Base-by-base conservation (phyloP, 2,113 vertebrate genomes). In the Ivindomyrus marchei region DNA sequence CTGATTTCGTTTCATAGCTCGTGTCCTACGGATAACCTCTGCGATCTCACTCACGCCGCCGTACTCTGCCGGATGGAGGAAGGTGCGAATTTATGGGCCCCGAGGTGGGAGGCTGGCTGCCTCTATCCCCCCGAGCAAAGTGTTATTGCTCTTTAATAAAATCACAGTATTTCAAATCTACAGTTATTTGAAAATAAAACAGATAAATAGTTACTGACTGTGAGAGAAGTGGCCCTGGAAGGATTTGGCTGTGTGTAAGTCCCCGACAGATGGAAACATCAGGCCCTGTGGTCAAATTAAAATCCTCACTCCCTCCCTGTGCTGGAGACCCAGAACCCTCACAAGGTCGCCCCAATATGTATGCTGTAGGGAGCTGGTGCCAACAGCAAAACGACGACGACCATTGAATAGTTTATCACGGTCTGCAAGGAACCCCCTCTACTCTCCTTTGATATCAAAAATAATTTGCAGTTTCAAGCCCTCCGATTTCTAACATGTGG, bases 401-500 rank as follows among this genome's bases (percentile, higher is more conserved):
- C 5, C 9, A 0, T 0, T 39, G 49, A 50, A 31, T 52, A 50
- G 13, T 27, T 52, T 50, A 85, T 46, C 45, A 46, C 21, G 24
- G 42, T n/a, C 45, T 46, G 42, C 10, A 13, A 47, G 45, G 84
- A 49, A 80, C 62, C 45, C 15, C 24, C 24, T 85, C 66, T 58
- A 15, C 39, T 45, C 50, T 77, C 77, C 50, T 45, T 36, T 58
- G 21, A 31, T 47, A 31, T 56, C 21, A 90, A 46, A 89, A 87
- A 89, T 86, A 50, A 90, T 87, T 89, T 90, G 80, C 58, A 87
- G 66, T 17, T n/a, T 50, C 87, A 70, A 90, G 89, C 85, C 91
- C 87, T 86, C 74, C 58, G 90, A 91, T 88, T 92, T 89, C 89
- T 89, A 88, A 92, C 90, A 91, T 92, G 92, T 89, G 83, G 77